phyloP scores from a whole-genome alignment of 1,140 invertebrate species.

The Conopomorpha cramerella region DNA sequence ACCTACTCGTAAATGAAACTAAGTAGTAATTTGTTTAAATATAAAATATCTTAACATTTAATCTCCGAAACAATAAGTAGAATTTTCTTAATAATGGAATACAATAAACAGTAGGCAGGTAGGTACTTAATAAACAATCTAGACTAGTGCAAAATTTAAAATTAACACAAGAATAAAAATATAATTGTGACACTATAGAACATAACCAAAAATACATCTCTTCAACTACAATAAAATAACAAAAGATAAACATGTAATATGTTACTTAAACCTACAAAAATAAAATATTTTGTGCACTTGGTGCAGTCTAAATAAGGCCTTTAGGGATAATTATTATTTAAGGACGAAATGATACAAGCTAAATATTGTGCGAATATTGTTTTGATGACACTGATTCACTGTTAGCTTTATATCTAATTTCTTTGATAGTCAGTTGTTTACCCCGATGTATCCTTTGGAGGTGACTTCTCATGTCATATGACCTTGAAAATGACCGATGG shows the following conservation, averaged over 20 bases:
- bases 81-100: too few relatives aligned
- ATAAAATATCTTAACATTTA: too few relatives aligned
- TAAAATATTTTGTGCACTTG: too few relatives aligned
- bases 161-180: slow-evolving; percentile 42
- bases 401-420: slow-evolving; percentile 44
- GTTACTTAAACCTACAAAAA: too few relatives aligned
- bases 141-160: slow-evolving; percentile 55
- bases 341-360: slow-evolving; percentile 10
- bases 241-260: too few relatives aligned
- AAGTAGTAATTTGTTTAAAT: too few relatives aligned
- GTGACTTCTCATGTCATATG: slow-evolving; percentile 68
- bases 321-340: slow-evolving; percentile 21
- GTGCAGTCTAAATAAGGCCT: slow-evolving; percentile 10
- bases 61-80: too few relatives aligned
- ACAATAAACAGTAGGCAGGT: slow-evolving; percentile 27
- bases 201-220: slow-evolving; percentile 18
- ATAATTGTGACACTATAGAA: slow-evolving; percentile 33
- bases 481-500: slow-evolving; percentile 65
- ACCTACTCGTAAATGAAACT: too few relatives aligned
- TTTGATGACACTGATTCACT: slow-evolving; percentile 35
- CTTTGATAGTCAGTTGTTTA: slow-evolving; percentile 51
- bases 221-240: too few relatives aligned
- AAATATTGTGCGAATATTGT: slow-evolving; percentile 40
- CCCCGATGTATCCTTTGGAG: slow-evolving; percentile 63
- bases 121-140: slow-evolving; percentile 29